Evolutionary conservation across 2,888 invertebrate genomes (phyloP).

Genomic region (Heteropelma amictum): DNA sequence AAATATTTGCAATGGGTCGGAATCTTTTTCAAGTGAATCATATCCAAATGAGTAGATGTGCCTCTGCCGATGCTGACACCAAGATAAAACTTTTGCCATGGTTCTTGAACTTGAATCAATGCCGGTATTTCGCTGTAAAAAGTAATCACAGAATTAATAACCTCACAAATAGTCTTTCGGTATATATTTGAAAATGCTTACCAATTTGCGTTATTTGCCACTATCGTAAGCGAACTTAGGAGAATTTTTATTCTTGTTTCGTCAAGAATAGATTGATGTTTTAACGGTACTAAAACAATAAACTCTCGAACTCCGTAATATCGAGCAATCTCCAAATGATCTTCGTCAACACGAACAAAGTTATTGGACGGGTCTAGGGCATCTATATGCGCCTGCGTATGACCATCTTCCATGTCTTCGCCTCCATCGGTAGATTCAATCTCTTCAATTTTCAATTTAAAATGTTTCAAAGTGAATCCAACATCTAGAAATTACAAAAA

Average conservation of each 20-base stretch:
- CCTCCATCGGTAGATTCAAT: conserved; percentile 65
- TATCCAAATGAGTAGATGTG: conserved; percentile 90
- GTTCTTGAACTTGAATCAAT: conserved; percentile 91
- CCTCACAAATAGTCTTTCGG: too few species aligned
- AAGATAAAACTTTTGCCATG: conserved; percentile 88
- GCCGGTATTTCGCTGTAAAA: conserved; percentile 89
- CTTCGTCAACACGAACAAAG: conserved; percentile 79
- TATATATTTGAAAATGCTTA: conserved; percentile 70
- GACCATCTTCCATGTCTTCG: conserved; percentile 68
- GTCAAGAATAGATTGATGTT: conserved; percentile 81
- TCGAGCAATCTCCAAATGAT: conserved; percentile 80
- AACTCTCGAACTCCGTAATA: conserved; percentile 93
- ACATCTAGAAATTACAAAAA: conserved; percentile 56
- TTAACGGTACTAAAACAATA: conserved; percentile 85
- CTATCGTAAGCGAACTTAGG: conserved; percentile 90
- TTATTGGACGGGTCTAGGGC: conserved; percentile 80
- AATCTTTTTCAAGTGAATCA: conserved; percentile 90
- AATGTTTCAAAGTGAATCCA: conserved; percentile 73
- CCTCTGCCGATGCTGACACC: conserved; percentile 90
- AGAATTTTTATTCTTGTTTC: conserved; percentile 88
- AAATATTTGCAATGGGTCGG: conserved; percentile 91
- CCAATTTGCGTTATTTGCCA: conserved; percentile 89
- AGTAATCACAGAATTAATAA: too few species aligned
- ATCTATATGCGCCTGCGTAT: conserved; percentile 79
- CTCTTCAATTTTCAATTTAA: conserved; percentile 66